Conservation (phyloP, 2,888 invertebrate genomes). For the Meta bourneti region DNA sequence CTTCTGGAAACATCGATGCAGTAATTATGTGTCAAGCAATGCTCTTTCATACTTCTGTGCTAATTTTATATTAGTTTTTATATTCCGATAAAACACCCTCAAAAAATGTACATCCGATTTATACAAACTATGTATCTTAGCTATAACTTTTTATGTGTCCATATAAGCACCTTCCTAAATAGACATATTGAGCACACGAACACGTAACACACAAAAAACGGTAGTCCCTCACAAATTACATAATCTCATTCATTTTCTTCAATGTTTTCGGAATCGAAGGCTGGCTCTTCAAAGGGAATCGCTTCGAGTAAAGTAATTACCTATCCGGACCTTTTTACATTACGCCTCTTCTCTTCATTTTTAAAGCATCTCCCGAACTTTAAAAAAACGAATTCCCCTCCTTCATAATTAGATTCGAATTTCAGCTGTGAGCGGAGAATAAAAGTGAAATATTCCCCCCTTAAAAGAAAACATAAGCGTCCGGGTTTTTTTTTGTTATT, state of each 20-base stretch:
- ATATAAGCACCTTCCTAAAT: not conserved
- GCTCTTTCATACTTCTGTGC: too few relatives aligned
- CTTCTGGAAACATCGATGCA: too few relatives aligned
- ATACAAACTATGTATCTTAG: not conserved
- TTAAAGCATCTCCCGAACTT: not conserved
- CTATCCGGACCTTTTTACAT: not conserved
- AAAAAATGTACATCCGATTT: too few relatives aligned
- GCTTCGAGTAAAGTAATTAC: conserved; percentile 18
- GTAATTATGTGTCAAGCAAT: too few relatives aligned
- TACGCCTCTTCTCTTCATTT: not conserved
- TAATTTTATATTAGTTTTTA: too few relatives aligned
- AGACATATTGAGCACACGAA: not conserved
- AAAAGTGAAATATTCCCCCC: conserved; percentile 7
- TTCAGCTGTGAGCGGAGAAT: not conserved
- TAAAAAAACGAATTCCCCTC: not conserved
- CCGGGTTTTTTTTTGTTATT: not conserved
- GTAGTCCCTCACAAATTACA: not conserved
- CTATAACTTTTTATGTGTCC: not conserved
- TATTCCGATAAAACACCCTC: too few relatives aligned
- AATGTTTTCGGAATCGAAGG: not conserved
- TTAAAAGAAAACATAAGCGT: conserved; percentile 1
- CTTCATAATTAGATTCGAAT: conserved; percentile 45
- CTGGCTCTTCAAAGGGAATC: not conserved
- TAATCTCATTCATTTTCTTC: not conserved
- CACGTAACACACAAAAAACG: not conserved